phyloP scores from a whole-genome alignment of 2,113 vertebrate species.

The Agelaius phoeniceus region DNA sequence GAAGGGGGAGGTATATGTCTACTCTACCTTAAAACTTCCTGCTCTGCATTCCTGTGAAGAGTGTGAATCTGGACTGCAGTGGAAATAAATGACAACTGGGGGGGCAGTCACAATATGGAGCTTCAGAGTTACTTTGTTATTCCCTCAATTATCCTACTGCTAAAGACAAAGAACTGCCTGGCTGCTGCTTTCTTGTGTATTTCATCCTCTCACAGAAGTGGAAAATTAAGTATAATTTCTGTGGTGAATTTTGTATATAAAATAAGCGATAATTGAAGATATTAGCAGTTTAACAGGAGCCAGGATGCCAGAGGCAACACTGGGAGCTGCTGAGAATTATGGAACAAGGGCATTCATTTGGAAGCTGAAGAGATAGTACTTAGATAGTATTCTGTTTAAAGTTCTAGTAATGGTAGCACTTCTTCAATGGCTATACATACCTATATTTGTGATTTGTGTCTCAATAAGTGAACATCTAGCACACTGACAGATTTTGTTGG shows the following conservation, averaged over 20 bases:
- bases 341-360: background rate
- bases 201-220: background rate
- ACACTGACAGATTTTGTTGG: background rate
- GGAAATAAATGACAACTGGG: background rate
- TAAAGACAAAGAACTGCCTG: background rate
- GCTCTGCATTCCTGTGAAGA: background rate
- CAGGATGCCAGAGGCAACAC: background rate
- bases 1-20: background rate
- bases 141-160: background rate
- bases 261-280: background rate
- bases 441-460: background rate
- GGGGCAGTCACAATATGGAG: background rate
- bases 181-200: background rate
- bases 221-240: background rate
- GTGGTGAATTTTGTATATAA: background rate
- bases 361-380: background rate
- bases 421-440: background rate
- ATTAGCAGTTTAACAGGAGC: background rate
- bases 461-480: background rate
- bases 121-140: background rate
- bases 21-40: background rate
- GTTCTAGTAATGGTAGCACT: background rate
- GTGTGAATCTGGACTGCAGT: background rate
- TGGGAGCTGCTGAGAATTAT: background rate
- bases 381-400: background rate